Percentiles rank a stretch among this genome's conserved stretches.
These are phyloP conservation scores for Panthera tigris DNA, from an alignment of 2,113 vertebrate genomes.

Conservation along the genomic window DNA sequence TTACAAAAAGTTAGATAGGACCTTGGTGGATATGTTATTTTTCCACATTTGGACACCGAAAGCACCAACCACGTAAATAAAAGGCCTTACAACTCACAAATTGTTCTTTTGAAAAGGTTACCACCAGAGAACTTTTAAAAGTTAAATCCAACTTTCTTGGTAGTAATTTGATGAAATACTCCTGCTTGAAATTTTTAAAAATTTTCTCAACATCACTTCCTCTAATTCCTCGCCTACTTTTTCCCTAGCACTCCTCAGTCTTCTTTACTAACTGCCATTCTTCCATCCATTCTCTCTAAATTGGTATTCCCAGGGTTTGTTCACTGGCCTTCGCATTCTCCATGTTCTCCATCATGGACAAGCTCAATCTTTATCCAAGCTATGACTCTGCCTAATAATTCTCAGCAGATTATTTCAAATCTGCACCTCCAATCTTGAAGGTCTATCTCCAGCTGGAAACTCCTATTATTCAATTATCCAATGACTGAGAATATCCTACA, in stretches of 20 bases:
- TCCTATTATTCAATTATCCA: not conserved
- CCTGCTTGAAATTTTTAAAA: too few relatives aligned
- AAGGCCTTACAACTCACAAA: too few relatives aligned
- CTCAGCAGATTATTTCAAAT: not conserved
- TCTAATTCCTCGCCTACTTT: not conserved
- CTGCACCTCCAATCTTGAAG: not conserved
- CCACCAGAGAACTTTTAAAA: too few relatives aligned
- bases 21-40: too few relatives aligned
- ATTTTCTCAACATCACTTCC: too few relatives aligned
- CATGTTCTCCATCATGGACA: not conserved
- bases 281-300: too few relatives aligned
- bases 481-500: not conserved
- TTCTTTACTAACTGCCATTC: not conserved
- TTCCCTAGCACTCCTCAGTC: not conserved
- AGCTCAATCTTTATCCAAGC: not conserved
- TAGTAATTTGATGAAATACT: too few relatives aligned
- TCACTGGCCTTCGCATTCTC: not conserved
- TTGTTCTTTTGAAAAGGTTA: too few relatives aligned
- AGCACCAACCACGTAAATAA: too few relatives aligned
- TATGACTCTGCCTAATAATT: not conserved
- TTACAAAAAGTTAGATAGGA: not conserved
- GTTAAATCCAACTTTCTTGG: too few relatives aligned
- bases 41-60: too few relatives aligned
- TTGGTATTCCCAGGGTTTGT: not conserved
- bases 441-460: not conserved